Base-by-base conservation (phyloP, 2,113 vertebrate genomes). In the Pedionomus torquatus region DNA sequence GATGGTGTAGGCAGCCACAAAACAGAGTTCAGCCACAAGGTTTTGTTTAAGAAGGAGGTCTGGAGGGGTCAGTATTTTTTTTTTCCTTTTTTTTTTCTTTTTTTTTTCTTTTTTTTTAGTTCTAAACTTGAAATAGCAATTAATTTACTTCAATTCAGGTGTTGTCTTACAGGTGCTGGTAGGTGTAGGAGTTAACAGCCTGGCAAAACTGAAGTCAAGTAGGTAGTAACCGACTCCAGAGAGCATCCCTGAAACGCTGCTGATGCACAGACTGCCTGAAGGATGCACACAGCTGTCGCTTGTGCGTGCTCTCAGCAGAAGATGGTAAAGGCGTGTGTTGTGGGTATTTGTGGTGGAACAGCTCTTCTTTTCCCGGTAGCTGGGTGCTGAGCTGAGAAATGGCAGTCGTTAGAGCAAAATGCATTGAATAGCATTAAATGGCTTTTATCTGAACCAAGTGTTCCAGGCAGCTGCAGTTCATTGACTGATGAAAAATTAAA, bases 231-330 rank as follows among this genome's bases (percentile, higher is more conserved):
- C 20, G 12, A 28, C 25, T 82, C 60, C 75, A 75, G 75, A 44
- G 25, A 60, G 61, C 35, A 25, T 17, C 41, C 4, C 0, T 55
- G 55, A 65, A 35, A 2, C 24, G 0, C 7, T 35, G 7, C 16
- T 1, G 7, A 11, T 11, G 2, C 3, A 3, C 28, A 6, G 76
- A 6, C 61, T 46, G 7, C 7, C n/a, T 14, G 80, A 20, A 31
- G 66, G 33, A 30, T 7, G 21, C 31, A 13, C 7, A 24, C 5
- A 21, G 37, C 24, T 31, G 26, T 4, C 44, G 25, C 31, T 71
- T 1, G 0, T 68, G 31, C 7, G 2, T 49, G 41, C 35, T 52
- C 25, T 43, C 4, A 1, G n/a, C 13, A 66, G 39, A 39, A 51
- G 41, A 26, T 11, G 35, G 31, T n/a, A 21, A 33, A 48, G 52